phyloP scores from a whole-genome alignment of 1,140 invertebrate species.

The Meteorus sp. region DNA sequence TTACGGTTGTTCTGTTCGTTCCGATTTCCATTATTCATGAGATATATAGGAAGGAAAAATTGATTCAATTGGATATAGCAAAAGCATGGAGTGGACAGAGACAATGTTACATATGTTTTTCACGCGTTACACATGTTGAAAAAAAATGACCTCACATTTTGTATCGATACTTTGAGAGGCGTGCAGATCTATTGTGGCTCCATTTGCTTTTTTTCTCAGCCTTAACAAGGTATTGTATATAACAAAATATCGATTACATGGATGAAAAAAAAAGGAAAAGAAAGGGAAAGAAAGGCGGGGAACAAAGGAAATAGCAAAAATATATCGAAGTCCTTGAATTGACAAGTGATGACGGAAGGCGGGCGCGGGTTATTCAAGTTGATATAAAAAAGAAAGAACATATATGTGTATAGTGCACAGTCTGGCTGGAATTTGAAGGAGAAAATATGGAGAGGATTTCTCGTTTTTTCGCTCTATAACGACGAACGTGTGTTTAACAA shows the following conservation, averaged over 20 bases:
- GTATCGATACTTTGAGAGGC: neutral
- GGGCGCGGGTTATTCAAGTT: neutral
- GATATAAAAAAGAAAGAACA: too few relatives aligned
- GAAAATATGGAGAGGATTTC: neutral
- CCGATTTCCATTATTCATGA: too few relatives aligned
- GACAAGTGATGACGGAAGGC: neutral
- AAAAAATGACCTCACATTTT: neutral
- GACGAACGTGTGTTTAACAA: slow-evolving; percentile 30
- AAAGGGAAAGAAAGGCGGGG: too few relatives aligned
- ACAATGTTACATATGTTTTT: too few relatives aligned
- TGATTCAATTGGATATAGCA: too few relatives aligned
- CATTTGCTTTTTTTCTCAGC: neutral
- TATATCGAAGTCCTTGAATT: neutral
- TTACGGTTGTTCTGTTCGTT: too few relatives aligned
- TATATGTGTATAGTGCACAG: neutral
- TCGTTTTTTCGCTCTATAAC: slow-evolving; percentile 29
- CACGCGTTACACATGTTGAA: neutral
- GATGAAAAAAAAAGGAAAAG: too few relatives aligned
- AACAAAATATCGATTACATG: neutral
- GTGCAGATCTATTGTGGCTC: neutral
- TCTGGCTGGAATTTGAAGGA: slow-evolving; percentile 6
- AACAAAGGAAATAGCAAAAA: neutral
- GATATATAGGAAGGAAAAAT: too few relatives aligned
- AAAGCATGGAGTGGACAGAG: too few relatives aligned
- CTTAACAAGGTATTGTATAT: slow-evolving; percentile 1